Evolutionary conservation across 2,113 vertebrate genomes (phyloP).

Genomic region (Xyrauchen texanus): DNA sequence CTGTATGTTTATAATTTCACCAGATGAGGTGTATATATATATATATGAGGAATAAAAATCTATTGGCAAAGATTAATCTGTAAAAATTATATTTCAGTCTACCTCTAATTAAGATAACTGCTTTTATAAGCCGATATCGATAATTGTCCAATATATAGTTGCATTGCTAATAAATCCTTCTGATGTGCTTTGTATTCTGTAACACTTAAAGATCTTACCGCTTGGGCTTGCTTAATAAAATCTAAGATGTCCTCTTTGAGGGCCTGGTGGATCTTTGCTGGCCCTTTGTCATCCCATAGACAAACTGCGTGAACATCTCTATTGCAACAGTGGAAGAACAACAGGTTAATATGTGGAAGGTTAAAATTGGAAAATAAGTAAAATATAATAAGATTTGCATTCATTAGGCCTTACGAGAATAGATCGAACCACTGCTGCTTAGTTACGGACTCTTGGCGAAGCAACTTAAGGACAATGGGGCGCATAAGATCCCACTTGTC

Average conservation of each 20-base stretch:
- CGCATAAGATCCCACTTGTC: conserved; percentile 99
- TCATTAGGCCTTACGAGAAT: conserved; percentile 87
- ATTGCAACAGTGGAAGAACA: conserved; percentile 51
- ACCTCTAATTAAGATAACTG: no score
- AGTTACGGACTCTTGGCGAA: conserved; percentile 96
- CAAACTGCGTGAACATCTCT: conserved; percentile 98
- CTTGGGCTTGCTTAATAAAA: conserved; percentile 99
- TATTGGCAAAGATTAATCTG: no score
- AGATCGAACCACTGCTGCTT: conserved; percentile 99
- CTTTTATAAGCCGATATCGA: no score
- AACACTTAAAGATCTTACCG: conserved; percentile 76
- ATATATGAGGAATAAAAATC: no score
- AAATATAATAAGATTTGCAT: neutral
- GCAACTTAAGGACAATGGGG: conserved; percentile 95
- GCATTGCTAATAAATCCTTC: no score
- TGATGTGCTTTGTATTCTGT: no score
- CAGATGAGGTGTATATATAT: no score
- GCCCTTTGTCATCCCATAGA: conserved; percentile 98
- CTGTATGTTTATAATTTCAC: no score
- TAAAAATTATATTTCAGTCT: no score
- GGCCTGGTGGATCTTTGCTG: conserved; percentile 98
- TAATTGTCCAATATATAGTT: no score
- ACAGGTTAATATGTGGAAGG: neutral
- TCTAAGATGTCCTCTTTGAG: conserved; percentile 98
- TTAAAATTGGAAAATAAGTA: neutral